Evolutionary conservation across 2,797 vertebrate genomes (phyloP).

Genomic region (Urophycis tenuis): DNA sequence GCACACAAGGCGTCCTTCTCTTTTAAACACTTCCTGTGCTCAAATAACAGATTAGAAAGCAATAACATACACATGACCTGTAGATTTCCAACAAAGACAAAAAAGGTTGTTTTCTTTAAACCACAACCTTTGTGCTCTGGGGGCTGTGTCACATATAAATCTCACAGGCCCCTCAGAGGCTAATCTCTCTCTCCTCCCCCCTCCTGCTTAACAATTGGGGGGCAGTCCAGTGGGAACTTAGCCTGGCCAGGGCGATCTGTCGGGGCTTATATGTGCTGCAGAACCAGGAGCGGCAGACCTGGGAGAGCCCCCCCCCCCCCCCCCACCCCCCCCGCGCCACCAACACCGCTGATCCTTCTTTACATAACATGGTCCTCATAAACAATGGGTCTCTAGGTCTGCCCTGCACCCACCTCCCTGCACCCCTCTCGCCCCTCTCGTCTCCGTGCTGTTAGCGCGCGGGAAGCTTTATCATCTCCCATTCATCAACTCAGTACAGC

Average conservation of each 20-base stretch:
- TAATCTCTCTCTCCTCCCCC: no score
- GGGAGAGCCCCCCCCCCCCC: not conserved
- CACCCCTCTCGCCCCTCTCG: not conserved
- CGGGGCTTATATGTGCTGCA: not conserved
- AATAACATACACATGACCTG: not conserved
- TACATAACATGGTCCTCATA: not conserved
- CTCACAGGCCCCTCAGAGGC: no score
- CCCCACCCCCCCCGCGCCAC: no score
- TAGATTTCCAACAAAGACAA: not conserved
- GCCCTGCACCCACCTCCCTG: not conserved
- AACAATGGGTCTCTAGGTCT: not conserved
- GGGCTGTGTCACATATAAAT: not conserved
- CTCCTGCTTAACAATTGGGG: conserved; percentile 3
- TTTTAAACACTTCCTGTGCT: conserved; percentile 8
- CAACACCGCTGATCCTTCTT: not conserved
- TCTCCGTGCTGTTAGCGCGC: conserved; percentile 7
- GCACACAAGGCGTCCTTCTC: not conserved
- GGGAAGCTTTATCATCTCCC: conserved; percentile 10
- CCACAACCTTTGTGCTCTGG: not conserved
- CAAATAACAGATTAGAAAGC: conserved; percentile 13
- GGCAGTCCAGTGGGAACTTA: conserved; percentile 7
- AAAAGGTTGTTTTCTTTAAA: not conserved
- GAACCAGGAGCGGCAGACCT: not conserved
- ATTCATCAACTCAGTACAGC: conserved; percentile 27
- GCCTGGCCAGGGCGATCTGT: not conserved